These are phyloP conservation scores for Pangasius mekongensis DNA, from an alignment of 2,797 vertebrate genomes.

Conservation along the genomic window DNA sequence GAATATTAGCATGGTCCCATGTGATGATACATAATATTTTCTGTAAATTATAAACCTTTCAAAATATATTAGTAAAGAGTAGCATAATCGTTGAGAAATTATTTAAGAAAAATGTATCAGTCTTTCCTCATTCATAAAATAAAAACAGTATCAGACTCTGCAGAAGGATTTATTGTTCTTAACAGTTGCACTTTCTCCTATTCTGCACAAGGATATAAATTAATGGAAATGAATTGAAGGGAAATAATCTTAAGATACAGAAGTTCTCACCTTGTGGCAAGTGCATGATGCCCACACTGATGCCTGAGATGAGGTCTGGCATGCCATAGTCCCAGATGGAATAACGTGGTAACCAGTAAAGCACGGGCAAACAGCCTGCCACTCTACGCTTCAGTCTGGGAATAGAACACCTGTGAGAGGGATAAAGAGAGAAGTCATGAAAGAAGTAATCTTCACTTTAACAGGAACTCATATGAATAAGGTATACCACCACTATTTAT, in stretches of 20 bases:
- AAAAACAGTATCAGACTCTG: background rate
- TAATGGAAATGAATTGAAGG: background rate
- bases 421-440: constrained; percentile 41
- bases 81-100: background rate
- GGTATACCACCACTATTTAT: background rate
- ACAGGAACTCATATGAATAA: background rate
- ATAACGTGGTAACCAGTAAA: constrained; percentile 92
- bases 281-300: constrained; percentile 97
- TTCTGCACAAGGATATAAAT: background rate
- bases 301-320: constrained; percentile 87
- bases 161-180: background rate
- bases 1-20: background rate
- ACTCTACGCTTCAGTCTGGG: constrained; percentile 75
- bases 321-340: constrained; percentile 89
- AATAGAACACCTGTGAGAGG: constrained; percentile 77
- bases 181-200: background rate
- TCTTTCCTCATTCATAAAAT: background rate
- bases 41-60: background rate
- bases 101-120: background rate
- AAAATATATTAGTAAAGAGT: background rate
- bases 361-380: constrained; percentile 80
- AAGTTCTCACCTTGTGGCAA: constrained; percentile 86
- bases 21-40: background rate
- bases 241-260: background rate
- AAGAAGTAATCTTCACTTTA: background rate